Evolutionary conservation across 1,140 invertebrate species (phyloP).

Genomic region (Drosophila santomea): DNA sequence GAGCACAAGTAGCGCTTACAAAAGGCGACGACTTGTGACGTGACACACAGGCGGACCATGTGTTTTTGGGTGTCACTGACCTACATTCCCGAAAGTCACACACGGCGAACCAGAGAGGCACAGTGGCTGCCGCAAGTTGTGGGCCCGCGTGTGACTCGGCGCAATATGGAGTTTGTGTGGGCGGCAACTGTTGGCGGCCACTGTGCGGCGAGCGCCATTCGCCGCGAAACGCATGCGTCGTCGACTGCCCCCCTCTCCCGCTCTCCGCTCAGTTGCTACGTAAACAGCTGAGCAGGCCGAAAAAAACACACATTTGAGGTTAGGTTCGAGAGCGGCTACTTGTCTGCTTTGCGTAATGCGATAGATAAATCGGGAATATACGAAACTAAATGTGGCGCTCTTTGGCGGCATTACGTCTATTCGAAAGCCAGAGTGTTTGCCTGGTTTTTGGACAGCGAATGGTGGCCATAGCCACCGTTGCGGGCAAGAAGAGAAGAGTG

Average conservation of each 20-base stretch:
- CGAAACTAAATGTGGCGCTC: conserved; percentile 17
- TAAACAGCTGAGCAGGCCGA: conserved; percentile 35
- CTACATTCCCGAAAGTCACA: conserved; percentile 77
- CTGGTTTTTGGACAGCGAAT: conserved; percentile 27
- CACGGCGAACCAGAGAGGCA: conserved; percentile 12
- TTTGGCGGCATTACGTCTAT: conserved; percentile 33
- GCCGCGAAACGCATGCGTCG: conserved; percentile 42
- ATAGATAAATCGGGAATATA: conserved; percentile 1
- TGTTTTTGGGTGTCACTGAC: conserved; percentile 76
- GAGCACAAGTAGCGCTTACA: background rate
- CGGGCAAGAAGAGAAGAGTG: conserved; percentile 3
- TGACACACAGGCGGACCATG: conserved; percentile 25
- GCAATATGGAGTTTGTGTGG: background rate
- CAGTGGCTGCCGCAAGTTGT: conserved; percentile 11
- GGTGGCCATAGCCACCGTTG: conserved; percentile 1
- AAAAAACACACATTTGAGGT: conserved; percentile 49
- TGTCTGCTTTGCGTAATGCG: conserved; percentile 67
- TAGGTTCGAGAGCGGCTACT: conserved; percentile 26
- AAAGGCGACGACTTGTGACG: background rate
- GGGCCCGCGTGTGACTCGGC: background rate
- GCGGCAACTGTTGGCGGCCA: conserved; percentile 14
- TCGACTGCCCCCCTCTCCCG: conserved; percentile 2
- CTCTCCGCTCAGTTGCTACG: too few species aligned
- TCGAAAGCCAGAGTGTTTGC: conserved; percentile 35
- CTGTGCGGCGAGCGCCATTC: conserved; percentile 38